Evolutionary conservation across 1,140 invertebrate species (phyloP).

Genomic region (Plodia interpunctella): DNA sequence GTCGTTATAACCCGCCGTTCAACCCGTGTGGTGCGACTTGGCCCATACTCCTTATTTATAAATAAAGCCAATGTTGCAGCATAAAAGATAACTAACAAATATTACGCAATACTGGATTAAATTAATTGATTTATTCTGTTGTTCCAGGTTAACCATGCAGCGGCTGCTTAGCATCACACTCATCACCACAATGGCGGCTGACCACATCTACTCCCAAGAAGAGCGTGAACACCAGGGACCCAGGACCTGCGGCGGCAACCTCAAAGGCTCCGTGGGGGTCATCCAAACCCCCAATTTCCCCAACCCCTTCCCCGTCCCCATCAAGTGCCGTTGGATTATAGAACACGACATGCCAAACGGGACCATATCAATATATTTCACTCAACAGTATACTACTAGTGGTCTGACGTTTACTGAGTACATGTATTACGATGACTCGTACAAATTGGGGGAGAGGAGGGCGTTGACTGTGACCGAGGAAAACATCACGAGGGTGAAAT

Average conservation of each 20-base stretch:
- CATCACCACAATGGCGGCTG: constrained; percentile 39
- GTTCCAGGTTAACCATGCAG: constrained; percentile 58
- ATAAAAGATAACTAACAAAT: no score
- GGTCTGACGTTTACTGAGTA: constrained; percentile 91
- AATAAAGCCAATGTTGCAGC: no score
- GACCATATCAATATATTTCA: constrained; percentile 90
- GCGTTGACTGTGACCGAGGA: constrained; percentile 83
- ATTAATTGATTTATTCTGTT: constrained; percentile 20
- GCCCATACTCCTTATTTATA: no score
- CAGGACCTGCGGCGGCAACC: constrained; percentile 79
- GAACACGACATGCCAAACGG: constrained; percentile 82
- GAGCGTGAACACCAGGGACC: constrained; percentile 55
- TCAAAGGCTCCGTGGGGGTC: constrained; percentile 80
- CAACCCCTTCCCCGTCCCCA: constrained; percentile 85
- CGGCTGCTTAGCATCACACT: constrained; percentile 48
- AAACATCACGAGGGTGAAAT: constrained; percentile 83
- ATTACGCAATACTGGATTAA: no score
- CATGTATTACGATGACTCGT: constrained; percentile 85
- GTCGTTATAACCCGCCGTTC: no score
- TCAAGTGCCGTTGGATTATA: constrained; percentile 91
- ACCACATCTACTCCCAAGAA: constrained; percentile 37
- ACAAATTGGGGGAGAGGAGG: constrained; percentile 80
- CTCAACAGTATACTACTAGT: constrained; percentile 89
- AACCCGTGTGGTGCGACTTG: no score
- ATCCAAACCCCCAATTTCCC: constrained; percentile 92